Percentiles rank a stretch among this genome's conserved stretches.
These are phyloP conservation scores for Diabrotica undecimpunctata DNA, from an alignment of 1,140 invertebrate genomes.

Conservation along the genomic window DNA sequence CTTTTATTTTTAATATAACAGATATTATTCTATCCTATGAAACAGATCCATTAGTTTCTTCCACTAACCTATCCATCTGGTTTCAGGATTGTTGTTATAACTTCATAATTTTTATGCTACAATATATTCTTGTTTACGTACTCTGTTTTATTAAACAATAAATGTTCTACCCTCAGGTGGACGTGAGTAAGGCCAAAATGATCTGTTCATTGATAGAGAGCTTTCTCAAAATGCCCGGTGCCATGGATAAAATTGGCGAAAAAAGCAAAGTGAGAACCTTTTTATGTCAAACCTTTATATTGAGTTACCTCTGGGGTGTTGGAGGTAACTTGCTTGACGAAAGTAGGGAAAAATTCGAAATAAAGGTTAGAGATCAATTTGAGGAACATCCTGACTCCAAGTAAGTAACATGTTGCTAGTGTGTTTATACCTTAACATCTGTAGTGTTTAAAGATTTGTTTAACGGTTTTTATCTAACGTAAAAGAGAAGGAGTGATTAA, in stretches of 20 bases:
- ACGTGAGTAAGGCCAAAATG: constrained; percentile 73
- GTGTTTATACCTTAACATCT: too few relatives aligned
- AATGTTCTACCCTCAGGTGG: constrained; percentile 56
- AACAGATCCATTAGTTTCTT: too few relatives aligned
- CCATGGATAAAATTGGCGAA: constrained; percentile 53
- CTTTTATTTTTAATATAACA: too few relatives aligned
- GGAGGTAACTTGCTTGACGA: constrained; percentile 75
- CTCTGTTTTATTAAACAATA: background rate
- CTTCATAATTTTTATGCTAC: background rate
- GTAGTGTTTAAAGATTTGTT: too few relatives aligned
- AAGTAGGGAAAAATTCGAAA: constrained; percentile 67
- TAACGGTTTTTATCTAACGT: too few relatives aligned
- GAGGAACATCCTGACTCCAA: constrained; percentile 61
- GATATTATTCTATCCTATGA: too few relatives aligned
- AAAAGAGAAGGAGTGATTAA: too few relatives aligned
- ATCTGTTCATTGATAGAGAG: constrained; percentile 71
- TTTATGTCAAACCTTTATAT: constrained; percentile 68
- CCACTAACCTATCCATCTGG: too few relatives aligned
- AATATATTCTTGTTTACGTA: background rate
- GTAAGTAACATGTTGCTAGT: constrained; percentile 17
- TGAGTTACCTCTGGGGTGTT: constrained; percentile 75
- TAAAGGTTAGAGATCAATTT: constrained; percentile 64
- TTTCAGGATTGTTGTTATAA: too few relatives aligned
- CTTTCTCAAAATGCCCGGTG: constrained; percentile 52
- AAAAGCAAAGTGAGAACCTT: constrained; percentile 58